Base-by-base conservation (phyloP, 2,113 vertebrate species). In the Setophaga coronata region DNA sequence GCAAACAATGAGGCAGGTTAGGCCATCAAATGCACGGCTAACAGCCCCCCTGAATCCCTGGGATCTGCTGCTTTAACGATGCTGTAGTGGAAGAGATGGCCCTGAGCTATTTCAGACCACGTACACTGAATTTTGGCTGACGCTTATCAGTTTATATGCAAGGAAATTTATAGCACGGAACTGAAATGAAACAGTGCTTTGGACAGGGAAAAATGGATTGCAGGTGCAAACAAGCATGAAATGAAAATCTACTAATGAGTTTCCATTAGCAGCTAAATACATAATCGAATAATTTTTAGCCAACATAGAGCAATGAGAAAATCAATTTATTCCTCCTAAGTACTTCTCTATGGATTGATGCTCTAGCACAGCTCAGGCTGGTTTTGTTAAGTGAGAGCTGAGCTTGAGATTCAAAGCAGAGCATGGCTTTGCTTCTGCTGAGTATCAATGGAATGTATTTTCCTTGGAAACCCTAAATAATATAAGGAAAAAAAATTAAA, bases 221-320 rank as follows among this genome's bases (percentile, higher is more conserved):
- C 96, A 96, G 92, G 97, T 94, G 92, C 95, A 96, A 97, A 96
- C 78, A 97, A 94, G 97, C 96, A 93, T 96, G 97, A 97, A 98
- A 96, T 97, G 95, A 95, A 97, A 97, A 97, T 97, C 97, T 94
- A 51, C 95, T 97, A 98, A 97, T 97, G 97, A 98, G 94, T 96
- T 96, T 97, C 87, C 95, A 97, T 97, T 96, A 97, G 94, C 42
- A 95, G 94, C 88, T 97, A 98, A 98, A 97, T 91, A 97, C 84
- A 96, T 97, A 97, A 97, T 97, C 96, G 90, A 96, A 97, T 97
- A 93, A 96, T 90, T 96, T 97, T 93, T 92, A 92, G 82, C 83
- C 81, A 96, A 60, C 69, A 18, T 3, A 83, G 61, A 94, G 89
- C 84, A 90, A 88, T 85, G 76, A 97, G 90, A 95, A 97, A 97